Base-by-base conservation (phyloP, 2,797 vertebrate genomes). In the Myotis pilosus region DNA sequence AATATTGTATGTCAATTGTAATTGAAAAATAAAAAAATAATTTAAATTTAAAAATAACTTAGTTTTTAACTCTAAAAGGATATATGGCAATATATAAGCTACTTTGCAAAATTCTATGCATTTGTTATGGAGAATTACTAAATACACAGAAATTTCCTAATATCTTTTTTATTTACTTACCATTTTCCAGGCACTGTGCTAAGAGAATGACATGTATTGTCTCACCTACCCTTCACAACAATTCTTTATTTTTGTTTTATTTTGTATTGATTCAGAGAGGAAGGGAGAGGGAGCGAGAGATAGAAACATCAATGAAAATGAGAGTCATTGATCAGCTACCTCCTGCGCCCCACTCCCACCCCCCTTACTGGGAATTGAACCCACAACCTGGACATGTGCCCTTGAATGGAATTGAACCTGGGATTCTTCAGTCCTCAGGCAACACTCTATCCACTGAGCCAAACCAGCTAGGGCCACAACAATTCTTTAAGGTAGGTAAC, bases 61-160 rank as follows among this genome's bases (percentile, higher is more conserved):
- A 38, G 66, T 23, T 41, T 94, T 92, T 81, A 92, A 84, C 7
- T 92, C 15, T 74, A 33, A 87, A 96, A 79, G 25, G 8, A 80
- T 47, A 22, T 75, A n/a, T 69, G 13, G 44, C 4, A 47, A 36
- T 74, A 69, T 80, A 25, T 3, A 78, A 76, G 28, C 4, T 75
- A 41, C 23, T 66, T 82, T 87, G 51, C n/a, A 87, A 87, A 87
- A 76, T 66, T 76, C 17, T 89, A 3, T 6, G 33, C 11, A 53
- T 88, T 76, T 82, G 33, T 20, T 91, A 53, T 78, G 30, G 53
- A 92, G 92, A 92, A 81, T 60, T 36, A 66, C 47, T 76, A 82
- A 68, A 30, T 66, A 80, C 0, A 83, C 15, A 75, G 38, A 12
- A 75, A 64, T 76, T 96, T 11, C 47, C 30, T 69, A 76, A 41